Evolutionary conservation across 2,888 invertebrate species (phyloP).

Genomic region (Toxonevra muliebris): DNA sequence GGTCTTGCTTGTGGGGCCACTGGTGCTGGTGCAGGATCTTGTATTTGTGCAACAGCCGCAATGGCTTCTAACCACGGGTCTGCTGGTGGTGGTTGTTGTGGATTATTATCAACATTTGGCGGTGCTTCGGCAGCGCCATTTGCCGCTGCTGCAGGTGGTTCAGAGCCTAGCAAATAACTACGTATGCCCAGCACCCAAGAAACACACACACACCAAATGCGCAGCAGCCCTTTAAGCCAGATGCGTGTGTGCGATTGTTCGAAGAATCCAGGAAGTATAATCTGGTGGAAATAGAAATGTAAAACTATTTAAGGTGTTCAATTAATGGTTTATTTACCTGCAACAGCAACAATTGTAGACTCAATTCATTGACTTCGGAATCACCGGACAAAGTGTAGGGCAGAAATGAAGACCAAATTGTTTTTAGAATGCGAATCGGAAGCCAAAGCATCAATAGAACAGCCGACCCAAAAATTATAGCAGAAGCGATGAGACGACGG

Average conservation of each 20-base stretch:
- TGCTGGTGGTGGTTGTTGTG: slow-evolving; percentile 43
- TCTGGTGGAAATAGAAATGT: slow-evolving; percentile 64
- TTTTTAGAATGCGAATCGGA: slow-evolving; percentile 87
- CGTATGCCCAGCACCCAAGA: slow-evolving; percentile 87
- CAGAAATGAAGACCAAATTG: slow-evolving; percentile 84
- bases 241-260: slow-evolving; percentile 96
- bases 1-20: slow-evolving; percentile 38
- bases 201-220: slow-evolving; percentile 85
- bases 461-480: slow-evolving; percentile 95
- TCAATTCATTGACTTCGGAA: slow-evolving; percentile 91
- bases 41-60: slow-evolving; percentile 13
- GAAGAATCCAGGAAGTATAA: slow-evolving; percentile 93
- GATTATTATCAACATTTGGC: slow-evolving; percentile 48
- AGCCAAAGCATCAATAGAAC: slow-evolving; percentile 96
- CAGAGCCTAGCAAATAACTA: slow-evolving; percentile 88
- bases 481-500: slow-evolving; percentile 88
- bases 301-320: slow-evolving; percentile 9
- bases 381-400: slow-evolving; percentile 93
- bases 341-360: slow-evolving; percentile 87
- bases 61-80: slow-evolving; percentile 35
- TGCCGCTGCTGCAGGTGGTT: slow-evolving; percentile 53
- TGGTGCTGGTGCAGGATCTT: slow-evolving; percentile 47
- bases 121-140: slow-evolving; percentile 48
- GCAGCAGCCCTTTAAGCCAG: slow-evolving; percentile 90
- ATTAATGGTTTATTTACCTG: slow-evolving; percentile 69